Conservation (phyloP, 2,888 invertebrate species). For the Erebia epiphron region DNA sequence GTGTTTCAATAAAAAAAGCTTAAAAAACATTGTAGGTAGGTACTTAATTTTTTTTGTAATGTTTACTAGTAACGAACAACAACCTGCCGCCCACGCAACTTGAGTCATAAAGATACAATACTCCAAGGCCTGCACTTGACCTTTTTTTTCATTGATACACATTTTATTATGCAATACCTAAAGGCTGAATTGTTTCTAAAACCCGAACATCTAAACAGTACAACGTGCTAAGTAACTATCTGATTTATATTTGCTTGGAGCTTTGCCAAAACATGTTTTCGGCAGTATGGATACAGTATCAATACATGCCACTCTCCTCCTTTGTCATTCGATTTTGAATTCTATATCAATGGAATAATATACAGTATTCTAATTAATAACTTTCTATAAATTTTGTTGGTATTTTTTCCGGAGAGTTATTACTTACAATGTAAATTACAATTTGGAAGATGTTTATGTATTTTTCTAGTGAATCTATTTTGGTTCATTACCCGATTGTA, state of each 20-base stretch:
- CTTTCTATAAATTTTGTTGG: conserved; percentile 1
- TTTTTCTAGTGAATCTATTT: conserved; percentile 26
- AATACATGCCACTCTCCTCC: background rate
- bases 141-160: conserved; percentile 36
- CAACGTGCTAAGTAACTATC: conserved; percentile 37
- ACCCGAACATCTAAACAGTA: conserved; percentile 36
- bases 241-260: conserved; percentile 40
- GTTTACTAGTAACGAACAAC: conserved; percentile 28
- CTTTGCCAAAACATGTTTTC: conserved; percentile 41
- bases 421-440: conserved; percentile 14
- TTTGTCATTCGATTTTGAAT: conserved; percentile 23
- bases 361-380: conserved; percentile 1
- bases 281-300: conserved; percentile 20
- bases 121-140: conserved; percentile 30
- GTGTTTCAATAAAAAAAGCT: too few species aligned
- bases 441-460: conserved; percentile 21
- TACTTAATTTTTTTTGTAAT: background rate
- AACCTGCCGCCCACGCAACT: conserved; percentile 31
- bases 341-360: background rate
- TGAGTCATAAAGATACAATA: conserved; percentile 28
- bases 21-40: background rate
- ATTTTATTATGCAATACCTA: conserved; percentile 32
- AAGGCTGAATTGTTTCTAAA: conserved; percentile 35
- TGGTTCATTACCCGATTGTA: conserved; percentile 4
- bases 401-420: conserved; percentile 16